These are phyloP conservation scores for Drosophila nr. medialis DNA, from an alignment of 2,888 invertebrate species.

Conservation along the genomic window DNA sequence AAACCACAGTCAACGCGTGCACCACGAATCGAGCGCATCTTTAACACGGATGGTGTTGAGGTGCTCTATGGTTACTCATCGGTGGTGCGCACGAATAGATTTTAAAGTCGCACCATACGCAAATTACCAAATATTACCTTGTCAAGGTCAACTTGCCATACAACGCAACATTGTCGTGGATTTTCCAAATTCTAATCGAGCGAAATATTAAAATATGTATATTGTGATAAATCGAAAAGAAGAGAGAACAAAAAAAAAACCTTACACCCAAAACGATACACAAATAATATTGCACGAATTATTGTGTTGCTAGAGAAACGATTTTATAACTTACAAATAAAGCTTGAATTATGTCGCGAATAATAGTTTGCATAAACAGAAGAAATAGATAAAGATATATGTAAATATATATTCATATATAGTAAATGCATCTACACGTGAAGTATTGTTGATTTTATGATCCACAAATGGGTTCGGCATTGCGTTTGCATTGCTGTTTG, in stretches of 20 bases:
- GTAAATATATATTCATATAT: not conserved
- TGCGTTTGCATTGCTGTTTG: conserved; percentile 40
- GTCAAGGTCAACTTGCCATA: conserved; percentile 73
- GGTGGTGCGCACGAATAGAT: conserved; percentile 69
- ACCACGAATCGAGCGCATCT: conserved; percentile 74
- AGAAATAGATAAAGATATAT: not conserved
- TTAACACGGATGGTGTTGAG: conserved; percentile 80
- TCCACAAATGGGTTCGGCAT: conserved; percentile 33
- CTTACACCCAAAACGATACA: conserved; percentile 15
- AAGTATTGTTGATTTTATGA: conserved; percentile 7
- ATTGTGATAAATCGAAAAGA: conserved; percentile 66
- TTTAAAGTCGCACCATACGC: conserved; percentile 32
- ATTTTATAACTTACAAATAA: conserved; percentile 77
- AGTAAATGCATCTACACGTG: conserved; percentile 6
- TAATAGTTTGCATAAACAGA: conserved; percentile 53
- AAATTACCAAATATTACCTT: conserved; percentile 62
- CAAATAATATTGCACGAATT: conserved; percentile 64
- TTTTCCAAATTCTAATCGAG: conserved; percentile 67
- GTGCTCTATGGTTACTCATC: conserved; percentile 81
- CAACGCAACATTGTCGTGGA: conserved; percentile 22
- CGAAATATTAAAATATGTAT: conserved; percentile 39
- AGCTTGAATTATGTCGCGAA: conserved; percentile 66
- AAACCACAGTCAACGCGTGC: conserved; percentile 45
- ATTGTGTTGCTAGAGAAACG: conserved; percentile 48
- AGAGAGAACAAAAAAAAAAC: conserved; percentile 8